Evolutionary conservation across 2,797 vertebrate species (phyloP).

Genomic region (Mallotus villosus): DNA sequence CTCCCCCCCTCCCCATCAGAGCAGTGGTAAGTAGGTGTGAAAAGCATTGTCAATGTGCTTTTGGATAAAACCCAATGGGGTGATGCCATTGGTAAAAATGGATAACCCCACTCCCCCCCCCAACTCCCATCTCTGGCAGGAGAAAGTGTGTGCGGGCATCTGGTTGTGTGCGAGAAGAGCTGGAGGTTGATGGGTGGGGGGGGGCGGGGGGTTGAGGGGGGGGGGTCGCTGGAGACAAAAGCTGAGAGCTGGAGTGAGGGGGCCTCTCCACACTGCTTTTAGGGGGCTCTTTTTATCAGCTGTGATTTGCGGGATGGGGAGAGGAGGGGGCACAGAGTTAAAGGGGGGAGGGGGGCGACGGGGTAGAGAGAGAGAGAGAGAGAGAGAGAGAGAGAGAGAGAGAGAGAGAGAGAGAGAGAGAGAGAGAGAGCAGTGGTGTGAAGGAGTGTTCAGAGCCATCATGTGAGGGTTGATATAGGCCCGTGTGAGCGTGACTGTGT

Average conservation of each 20-base stretch:
- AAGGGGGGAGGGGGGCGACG: constrained; percentile 50
- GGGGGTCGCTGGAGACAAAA: not conserved
- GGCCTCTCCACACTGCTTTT: constrained; percentile 49
- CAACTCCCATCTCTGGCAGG: constrained; percentile 34
- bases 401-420: constrained; percentile 55
- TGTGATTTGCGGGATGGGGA: constrained; percentile 29
- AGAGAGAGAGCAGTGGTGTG: constrained; percentile 65
- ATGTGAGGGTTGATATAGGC: constrained; percentile 48
- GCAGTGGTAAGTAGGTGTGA: constrained; percentile 72
- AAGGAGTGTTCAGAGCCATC: constrained; percentile 67
- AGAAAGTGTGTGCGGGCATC: constrained; percentile 33
- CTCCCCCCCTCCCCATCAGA: constrained; percentile 49
- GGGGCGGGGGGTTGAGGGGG: not conserved
- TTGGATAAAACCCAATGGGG: constrained; percentile 66
- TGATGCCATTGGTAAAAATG: constrained; percentile 69
- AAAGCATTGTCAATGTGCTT: constrained; percentile 74
- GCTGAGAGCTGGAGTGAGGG: constrained; percentile 25
- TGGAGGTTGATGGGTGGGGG: constrained; percentile 4
- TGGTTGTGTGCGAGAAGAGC: constrained; percentile 12
- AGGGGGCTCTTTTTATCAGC: constrained; percentile 51
- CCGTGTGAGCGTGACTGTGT: constrained; percentile 61
- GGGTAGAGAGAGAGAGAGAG: constrained; percentile 61
- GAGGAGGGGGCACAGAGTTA: not conserved
- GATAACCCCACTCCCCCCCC: constrained; percentile 13
- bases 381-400: constrained; percentile 58